Percentiles rank a stretch among this genome's conserved stretches.
These are phyloP conservation scores for Pseudomyrmex concolor DNA, from an alignment of 1,140 invertebrate species.

Conservation along the genomic window DNA sequence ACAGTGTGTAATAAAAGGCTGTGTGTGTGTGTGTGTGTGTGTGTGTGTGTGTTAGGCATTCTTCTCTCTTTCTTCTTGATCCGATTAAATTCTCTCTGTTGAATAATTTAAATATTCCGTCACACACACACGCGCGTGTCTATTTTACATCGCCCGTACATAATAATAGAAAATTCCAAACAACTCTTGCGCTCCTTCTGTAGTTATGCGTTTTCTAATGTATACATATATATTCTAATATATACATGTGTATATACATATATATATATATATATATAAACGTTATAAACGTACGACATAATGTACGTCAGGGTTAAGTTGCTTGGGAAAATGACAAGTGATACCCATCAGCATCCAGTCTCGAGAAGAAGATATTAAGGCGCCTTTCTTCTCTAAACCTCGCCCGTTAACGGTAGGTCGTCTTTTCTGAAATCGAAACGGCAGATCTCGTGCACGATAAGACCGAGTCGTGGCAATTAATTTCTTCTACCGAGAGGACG, in stretches of 20 bases:
- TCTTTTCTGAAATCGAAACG: constrained; percentile 39
- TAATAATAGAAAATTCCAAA: neutral
- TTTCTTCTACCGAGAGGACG: constrained; percentile 57
- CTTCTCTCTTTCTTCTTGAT: neutral
- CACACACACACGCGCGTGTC: neutral
- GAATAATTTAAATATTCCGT: constrained; percentile 15
- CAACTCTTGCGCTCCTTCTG: neutral
- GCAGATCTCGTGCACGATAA: constrained; percentile 61
- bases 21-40: neutral
- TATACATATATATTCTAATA: too few species aligned
- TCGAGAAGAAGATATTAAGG: constrained; percentile 1
- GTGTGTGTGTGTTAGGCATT: neutral
- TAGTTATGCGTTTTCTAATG: neutral
- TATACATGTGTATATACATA: too few species aligned
- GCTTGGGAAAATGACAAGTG: neutral
- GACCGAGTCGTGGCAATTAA: constrained; percentile 59
- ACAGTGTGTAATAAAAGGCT: neutral
- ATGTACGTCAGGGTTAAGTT: neutral
- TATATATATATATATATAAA: neutral
- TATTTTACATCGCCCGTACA: neutral
- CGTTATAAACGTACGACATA: neutral
- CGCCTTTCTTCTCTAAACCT: constrained; percentile 1
- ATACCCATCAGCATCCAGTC: constrained; percentile 2
- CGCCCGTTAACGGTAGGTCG: constrained; percentile 13
- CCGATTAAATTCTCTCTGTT: neutral